Base-by-base conservation (phyloP, 2,113 vertebrate species). In the Heterotis niloticus region DNA sequence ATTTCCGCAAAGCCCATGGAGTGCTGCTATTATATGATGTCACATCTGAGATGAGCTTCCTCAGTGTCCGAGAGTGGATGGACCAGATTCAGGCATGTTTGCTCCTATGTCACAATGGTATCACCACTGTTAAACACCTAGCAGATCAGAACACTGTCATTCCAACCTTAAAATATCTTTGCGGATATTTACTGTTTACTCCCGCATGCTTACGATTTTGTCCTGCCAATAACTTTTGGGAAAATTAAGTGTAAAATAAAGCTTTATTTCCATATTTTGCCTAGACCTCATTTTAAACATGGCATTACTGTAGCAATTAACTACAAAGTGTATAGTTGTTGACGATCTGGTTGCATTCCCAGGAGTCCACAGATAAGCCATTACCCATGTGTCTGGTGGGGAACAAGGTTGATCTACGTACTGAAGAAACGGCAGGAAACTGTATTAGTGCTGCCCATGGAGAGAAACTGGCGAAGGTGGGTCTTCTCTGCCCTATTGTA, bases 1-100 rank as follows among this genome's bases (percentile, higher is more conserved):
- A 87, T 71, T 87, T 84, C 79, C 26, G 5, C 52, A 87, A 85
- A 62, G 86, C 86, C 7, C 79, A 86, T 0, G 9, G 84, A 0
- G 0, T 84, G n/a, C 79, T 87, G 64, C 81, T 88, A 13, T 60
- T 89, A 28, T 82, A 83, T 0, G 54, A 84, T 13, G 79, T 87
- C 81, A 83, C 81, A 57, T 87, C 81, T 5, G 75, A 51, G 0
- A 29, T 28, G 29, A 88, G 83, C 77, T 90, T 88, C 77, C 79
- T 87, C 29, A 86, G 83, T 0, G 0, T 79, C 68, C 0, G 0
- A 11, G 82, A 84, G 24, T 81, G 84, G 82, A 86, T 85, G 0
- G 76, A 87, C 20, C 81, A 89, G 51, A 83, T 86, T 76, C 80
- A 74, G 82, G 85, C 73, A 64, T 0, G 28, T 75, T 75, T 64